Percentiles rank a stretch among this genome's conserved stretches.
Conservation (phyloP, 2,113 vertebrate genomes). For the Girardinichthys multiradiatus region DNA sequence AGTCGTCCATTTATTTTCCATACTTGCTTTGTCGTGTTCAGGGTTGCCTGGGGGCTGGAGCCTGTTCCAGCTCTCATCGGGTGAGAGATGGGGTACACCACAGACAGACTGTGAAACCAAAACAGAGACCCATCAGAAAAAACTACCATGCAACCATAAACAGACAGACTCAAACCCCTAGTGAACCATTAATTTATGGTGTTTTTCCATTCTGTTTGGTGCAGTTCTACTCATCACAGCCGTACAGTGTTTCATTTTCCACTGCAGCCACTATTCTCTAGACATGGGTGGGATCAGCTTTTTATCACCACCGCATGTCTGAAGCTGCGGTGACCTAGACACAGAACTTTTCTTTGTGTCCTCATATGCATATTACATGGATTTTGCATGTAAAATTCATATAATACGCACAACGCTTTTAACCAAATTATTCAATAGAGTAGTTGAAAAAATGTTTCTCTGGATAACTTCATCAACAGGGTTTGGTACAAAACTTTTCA, state of each 20-base stretch:
- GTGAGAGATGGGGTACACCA: background rate
- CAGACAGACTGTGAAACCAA: background rate
- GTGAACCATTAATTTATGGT: background rate
- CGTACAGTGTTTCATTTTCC: background rate
- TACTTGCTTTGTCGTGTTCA: background rate
- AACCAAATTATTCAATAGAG: background rate
- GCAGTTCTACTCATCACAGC: background rate
- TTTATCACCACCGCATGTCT: background rate
- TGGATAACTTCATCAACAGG: background rate
- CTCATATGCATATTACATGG: background rate
- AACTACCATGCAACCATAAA: background rate
- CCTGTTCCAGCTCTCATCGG: background rate
- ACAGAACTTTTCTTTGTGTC: background rate
- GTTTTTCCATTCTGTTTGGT: background rate
- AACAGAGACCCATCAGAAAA: constrained; percentile 3
- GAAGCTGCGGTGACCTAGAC: background rate
- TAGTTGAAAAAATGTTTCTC: too few relatives aligned
- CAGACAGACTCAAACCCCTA: background rate
- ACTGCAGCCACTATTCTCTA: background rate
- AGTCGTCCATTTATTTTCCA: constrained; percentile 1
- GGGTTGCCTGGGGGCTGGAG: background rate
- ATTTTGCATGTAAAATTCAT: too few relatives aligned
- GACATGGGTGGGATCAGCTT: background rate
- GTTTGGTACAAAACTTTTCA: background rate
- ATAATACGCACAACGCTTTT: too few relatives aligned